Base-by-base conservation (phyloP, 2,888 invertebrate genomes). In the Notodonta dromedarius region DNA sequence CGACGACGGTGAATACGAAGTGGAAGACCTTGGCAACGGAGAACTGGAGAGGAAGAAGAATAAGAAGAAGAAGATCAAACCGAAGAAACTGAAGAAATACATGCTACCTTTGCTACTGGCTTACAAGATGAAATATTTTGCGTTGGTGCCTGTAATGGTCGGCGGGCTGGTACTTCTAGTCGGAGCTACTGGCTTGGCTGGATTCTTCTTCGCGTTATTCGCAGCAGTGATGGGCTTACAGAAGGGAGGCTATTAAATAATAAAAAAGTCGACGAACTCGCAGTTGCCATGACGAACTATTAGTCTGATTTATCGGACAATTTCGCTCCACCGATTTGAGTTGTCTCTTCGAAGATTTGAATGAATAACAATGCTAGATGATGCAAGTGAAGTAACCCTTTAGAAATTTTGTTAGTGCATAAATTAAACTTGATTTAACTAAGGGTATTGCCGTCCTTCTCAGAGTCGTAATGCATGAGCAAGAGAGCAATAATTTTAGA, bases 151-250 rank as follows among this genome's bases (percentile, higher is more conserved):
- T 0, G 94, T 97, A 0, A 85, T 97, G 83, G 94, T 97, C 69
- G 96, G 96, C 58, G 95, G 95, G 7, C 86, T 97, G 32, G 90
- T 97, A 1, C 88, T 98, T 9, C 85, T 98, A 57, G 95, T 96
- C 5, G 97, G 96, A 65, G 96, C 97, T 0, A 97, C 97, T 0
- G 96, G 97, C 16, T 85, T 97, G 63, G 97, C 97, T 24, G 97
- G 97, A 69, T 97, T 98, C 90, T 98, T 98, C 94, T 98, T 97
- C 83, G 97, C 97, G 0, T 89, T 98, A 13, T 97, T 98, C 78
- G 96, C 97, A 58, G 97, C 97, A 2, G 96, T 96, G 5, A 96
- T 97, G 94, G 97, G 96, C 60, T 89, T 97, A 66, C 97, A 95
- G 83, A 90, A 93, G 66, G 93, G 93, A 64, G 83, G 88, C 44